These are phyloP conservation scores for Theretra japonica DNA, from an alignment of 2,888 invertebrate genomes.

Conservation along the genomic window DNA sequence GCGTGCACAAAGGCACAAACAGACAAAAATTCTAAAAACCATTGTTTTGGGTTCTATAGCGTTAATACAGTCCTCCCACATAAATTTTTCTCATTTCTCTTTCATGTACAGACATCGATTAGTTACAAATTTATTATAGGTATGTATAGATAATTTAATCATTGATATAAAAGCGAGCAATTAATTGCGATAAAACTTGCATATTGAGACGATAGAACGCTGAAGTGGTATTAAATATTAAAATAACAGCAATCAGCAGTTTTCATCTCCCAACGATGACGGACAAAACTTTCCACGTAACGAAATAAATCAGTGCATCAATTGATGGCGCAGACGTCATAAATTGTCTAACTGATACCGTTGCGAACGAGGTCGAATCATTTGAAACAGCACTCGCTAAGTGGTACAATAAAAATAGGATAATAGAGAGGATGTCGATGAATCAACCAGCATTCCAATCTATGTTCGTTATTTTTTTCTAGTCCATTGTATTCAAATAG, in stretches of 20 bases:
- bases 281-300: not conserved
- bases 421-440: constrained; percentile 13
- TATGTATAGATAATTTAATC: too few species aligned
- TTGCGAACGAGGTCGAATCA: constrained; percentile 45
- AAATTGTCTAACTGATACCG: constrained; percentile 39
- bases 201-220: not conserved
- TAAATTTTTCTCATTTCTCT: too few species aligned
- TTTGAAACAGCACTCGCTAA: constrained; percentile 38
- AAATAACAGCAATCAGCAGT: not conserved
- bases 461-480: not conserved
- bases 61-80: too few species aligned
- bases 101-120: too few species aligned
- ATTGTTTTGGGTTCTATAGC: too few species aligned
- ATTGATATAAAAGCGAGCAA: too few species aligned
- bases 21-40: too few species aligned
- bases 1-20: too few species aligned
- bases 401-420: not conserved
- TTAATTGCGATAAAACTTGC: too few species aligned
- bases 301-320: constrained; percentile 16
- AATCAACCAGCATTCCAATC: constrained; percentile 11
- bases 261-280: not conserved
- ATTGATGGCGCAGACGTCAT: constrained; percentile 19
- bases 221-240: not conserved
- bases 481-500: too few species aligned
- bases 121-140: too few species aligned